Evolutionary conservation across 2,888 invertebrate genomes (phyloP), one percentile per base, ranked within the genome.

Genomic region (Ametastegia equiseti): DNA sequence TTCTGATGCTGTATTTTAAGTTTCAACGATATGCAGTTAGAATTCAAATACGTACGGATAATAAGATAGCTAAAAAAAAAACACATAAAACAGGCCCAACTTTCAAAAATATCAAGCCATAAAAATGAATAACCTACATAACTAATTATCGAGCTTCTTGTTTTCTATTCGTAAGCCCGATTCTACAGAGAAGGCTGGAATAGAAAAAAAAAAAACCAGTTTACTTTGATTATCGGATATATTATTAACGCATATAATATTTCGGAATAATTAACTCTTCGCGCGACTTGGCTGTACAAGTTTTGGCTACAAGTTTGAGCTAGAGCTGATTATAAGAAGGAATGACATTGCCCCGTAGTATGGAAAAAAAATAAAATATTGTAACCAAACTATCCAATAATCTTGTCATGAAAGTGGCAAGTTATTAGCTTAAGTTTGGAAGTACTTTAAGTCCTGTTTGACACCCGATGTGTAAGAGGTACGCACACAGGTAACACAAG

Each of bases 401-500:
- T 47, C 77, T 63, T 63, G 69, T 54, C 81, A 79, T 79, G 42
- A 33, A 54, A 50, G 13, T 19, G 75, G 79, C 57, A 54, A 67
- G 79, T 36, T 30, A 81, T 67, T 81, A 65, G 81, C 81, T 81
- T 81, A 79, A 65, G 69, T 69, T 27, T 80, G 82, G 39, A 30
- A 45, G 57, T 78, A 9, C 23, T 78, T 83, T 77, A 77, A 81
- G 85, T 85, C 85, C 85, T 71, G 75, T 83, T 85, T 83, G 85
- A 84, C 84, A 83, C 85, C 75, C 82, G 50, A 78, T 81, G 82
- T 79, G 82, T 82, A 81, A 83, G 71, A 54, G 82, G 75, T 36
- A 54, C 69, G 75, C 83, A 79, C 84, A 81, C 75, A 69, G 71
- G 85, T 81, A 85, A 85, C 85, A 85, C 85, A 82, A 84, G 85